Conservation (phyloP, 2,113 vertebrate genomes). For the Tupaia chinensis region DNA sequence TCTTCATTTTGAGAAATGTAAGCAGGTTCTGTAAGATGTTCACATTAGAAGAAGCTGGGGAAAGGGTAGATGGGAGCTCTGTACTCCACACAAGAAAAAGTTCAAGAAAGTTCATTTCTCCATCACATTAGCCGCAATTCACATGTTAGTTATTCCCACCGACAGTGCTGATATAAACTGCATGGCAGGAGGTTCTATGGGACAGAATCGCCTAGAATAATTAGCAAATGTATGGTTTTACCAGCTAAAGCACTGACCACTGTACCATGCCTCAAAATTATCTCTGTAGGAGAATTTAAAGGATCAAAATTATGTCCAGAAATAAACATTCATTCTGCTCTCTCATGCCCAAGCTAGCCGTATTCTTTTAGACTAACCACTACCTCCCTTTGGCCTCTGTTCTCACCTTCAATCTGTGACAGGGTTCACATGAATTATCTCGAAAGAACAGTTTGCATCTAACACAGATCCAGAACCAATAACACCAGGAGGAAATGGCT, state of each 20-base stretch:
- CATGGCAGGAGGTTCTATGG: not conserved
- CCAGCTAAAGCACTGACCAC: not conserved
- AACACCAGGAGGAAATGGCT: not conserved
- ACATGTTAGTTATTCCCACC: too few species aligned
- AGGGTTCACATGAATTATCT: not conserved
- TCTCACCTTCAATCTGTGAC: not conserved
- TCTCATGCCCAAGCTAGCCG: not conserved
- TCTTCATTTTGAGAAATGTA: not conserved
- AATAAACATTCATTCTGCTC: not conserved
- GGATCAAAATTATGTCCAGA: not conserved
- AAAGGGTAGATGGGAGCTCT: not conserved
- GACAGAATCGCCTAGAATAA: too few species aligned
- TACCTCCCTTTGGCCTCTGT: not conserved
- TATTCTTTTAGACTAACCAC: not conserved
- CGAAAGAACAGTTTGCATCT: not conserved
- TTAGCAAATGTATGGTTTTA: not conserved
- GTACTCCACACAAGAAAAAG: not conserved
- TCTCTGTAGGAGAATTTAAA: not conserved
- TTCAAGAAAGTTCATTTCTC: not conserved
- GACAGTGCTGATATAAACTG: too few species aligned
- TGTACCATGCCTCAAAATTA: not conserved
- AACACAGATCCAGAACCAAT: not conserved
- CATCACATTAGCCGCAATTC: not conserved
- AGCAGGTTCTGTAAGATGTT: not conserved
- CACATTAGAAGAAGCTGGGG: not conserved